Conservation (phyloP, 2,797 vertebrate genomes). For the Euphonia xanthogaster region DNA sequence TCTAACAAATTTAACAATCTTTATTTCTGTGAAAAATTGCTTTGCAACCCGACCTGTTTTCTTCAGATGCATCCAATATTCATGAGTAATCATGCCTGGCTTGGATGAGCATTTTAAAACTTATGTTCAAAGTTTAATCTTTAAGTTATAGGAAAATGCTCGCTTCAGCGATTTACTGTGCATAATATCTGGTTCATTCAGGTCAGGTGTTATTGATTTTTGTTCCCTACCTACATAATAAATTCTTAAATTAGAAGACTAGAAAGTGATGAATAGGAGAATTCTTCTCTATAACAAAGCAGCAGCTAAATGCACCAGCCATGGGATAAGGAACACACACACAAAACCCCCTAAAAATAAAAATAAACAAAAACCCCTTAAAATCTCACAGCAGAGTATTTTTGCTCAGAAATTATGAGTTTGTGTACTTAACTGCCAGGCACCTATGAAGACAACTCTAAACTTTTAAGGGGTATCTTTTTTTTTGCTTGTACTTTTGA, state of each 20-base stretch:
- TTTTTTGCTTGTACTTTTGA: background rate
- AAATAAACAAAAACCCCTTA: background rate
- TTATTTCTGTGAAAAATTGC: background rate
- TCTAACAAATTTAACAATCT: background rate
- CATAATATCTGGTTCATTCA: conserved; percentile 12
- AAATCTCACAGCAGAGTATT: background rate
- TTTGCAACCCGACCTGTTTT: background rate
- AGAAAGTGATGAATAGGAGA: conserved; percentile 20
- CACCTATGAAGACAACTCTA: background rate
- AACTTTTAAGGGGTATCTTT: background rate
- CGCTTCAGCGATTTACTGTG: background rate
- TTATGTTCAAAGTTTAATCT: conserved; percentile 31
- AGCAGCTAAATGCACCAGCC: background rate
- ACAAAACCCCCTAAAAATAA: rapidly evolving
- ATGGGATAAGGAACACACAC: background rate
- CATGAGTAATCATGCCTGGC: background rate
- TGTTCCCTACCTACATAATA: conserved; percentile 2
- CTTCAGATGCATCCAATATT: conserved; percentile 14
- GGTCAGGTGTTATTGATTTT: conserved; percentile 52
- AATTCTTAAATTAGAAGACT: conserved; percentile 31
- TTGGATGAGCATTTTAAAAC: conserved; percentile 20
- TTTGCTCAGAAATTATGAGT: background rate
- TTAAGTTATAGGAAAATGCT: background rate
- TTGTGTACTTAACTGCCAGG: background rate
- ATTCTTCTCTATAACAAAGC: background rate